Evolutionary conservation across 92 coral and sea anemone species (phyloP).

Genomic region (Phenganax subtilis): DNA sequence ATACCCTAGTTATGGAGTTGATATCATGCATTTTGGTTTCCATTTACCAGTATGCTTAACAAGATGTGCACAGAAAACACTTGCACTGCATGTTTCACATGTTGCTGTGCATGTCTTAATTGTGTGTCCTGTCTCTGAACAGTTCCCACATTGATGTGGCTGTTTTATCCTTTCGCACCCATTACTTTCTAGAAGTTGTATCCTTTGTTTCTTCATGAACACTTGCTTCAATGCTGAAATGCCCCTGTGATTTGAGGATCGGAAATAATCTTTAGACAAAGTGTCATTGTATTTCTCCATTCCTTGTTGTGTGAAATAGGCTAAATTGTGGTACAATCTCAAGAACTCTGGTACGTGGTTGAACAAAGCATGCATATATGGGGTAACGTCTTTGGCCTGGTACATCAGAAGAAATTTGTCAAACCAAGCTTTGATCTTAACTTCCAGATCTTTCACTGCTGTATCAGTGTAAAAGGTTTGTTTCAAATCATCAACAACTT

Average conservation of each 20-base stretch:
- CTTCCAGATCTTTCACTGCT: constrained; percentile 26
- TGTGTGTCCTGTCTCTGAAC: constrained; percentile 46
- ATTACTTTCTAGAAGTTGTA: constrained; percentile 49
- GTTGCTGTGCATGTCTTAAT: constrained; percentile 50
- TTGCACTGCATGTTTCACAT: constrained; percentile 33
- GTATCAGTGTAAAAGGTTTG: constrained; percentile 15
- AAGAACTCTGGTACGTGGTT: constrained; percentile 46
- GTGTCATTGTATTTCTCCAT: constrained; percentile 59
- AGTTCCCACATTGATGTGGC: constrained; percentile 42
- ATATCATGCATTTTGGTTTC: constrained; percentile 24
- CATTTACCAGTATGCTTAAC: constrained; percentile 25
- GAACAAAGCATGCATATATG: constrained; percentile 41
- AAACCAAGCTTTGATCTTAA: constrained; percentile 42
- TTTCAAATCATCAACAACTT: constrained; percentile 39
- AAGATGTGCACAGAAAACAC: constrained; percentile 40
- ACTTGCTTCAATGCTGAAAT: constrained; percentile 50
- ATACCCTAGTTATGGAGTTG: too few relatives aligned
- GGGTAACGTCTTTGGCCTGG: constrained; percentile 46
- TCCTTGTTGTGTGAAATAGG: constrained; percentile 50
- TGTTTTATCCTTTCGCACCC: constrained; percentile 51
- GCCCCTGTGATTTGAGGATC: constrained; percentile 56
- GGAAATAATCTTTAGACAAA: constrained; percentile 51
- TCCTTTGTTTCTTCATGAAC: constrained; percentile 44
- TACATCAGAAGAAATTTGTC: constrained; percentile 34
- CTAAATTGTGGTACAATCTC: constrained; percentile 37